phyloP scores from a whole-genome alignment of 1,140 invertebrate species.

The Drosophila repletoides region DNA sequence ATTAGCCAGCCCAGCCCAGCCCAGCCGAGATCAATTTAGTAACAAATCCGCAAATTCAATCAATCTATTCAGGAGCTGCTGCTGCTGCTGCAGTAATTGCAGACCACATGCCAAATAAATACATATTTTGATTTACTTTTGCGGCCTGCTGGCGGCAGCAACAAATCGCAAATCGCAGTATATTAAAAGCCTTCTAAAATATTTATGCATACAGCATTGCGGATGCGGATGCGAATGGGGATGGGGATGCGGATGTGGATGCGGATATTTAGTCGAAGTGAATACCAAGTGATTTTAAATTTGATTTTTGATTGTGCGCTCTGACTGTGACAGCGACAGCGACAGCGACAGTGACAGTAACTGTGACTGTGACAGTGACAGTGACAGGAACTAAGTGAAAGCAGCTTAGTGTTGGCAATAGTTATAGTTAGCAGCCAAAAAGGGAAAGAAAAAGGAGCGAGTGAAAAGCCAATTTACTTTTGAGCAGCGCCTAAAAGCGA shows the following conservation, averaged over 20 bases:
- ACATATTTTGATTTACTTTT: slow-evolving; percentile 25
- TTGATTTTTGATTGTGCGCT: neutral
- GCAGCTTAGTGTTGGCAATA: slow-evolving; percentile 30
- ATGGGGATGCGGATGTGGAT: too few relatives aligned
- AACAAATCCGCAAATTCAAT: slow-evolving; percentile 27
- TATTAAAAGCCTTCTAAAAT: slow-evolving; percentile 67
- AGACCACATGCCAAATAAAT: slow-evolving; percentile 27
- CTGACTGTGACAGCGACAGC: slow-evolving; percentile 1
- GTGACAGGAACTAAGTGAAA: slow-evolving; percentile 41
- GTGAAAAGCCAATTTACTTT: slow-evolving; percentile 37
- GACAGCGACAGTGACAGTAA: slow-evolving; percentile 8
- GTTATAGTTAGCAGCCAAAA: neutral
- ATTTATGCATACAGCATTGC: slow-evolving; percentile 75
- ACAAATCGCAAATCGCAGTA: slow-evolving; percentile 37
- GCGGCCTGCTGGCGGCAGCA: slow-evolving; percentile 14
- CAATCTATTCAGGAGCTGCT: neutral
- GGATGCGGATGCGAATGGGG: too few relatives aligned
- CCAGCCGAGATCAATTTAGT: too few relatives aligned
- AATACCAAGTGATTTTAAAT: slow-evolving; percentile 20
- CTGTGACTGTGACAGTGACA: slow-evolving; percentile 2
- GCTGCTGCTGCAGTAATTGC: neutral
- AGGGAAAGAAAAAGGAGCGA: slow-evolving; percentile 11
- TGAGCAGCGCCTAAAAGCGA: slow-evolving; percentile 38
- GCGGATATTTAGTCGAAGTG: slow-evolving; percentile 56
- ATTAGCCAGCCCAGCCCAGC: slow-evolving; percentile 4